These are phyloP conservation scores for Zeuzera pyrina DNA, from an alignment of 2,888 invertebrate species.

Conservation along the genomic window DNA sequence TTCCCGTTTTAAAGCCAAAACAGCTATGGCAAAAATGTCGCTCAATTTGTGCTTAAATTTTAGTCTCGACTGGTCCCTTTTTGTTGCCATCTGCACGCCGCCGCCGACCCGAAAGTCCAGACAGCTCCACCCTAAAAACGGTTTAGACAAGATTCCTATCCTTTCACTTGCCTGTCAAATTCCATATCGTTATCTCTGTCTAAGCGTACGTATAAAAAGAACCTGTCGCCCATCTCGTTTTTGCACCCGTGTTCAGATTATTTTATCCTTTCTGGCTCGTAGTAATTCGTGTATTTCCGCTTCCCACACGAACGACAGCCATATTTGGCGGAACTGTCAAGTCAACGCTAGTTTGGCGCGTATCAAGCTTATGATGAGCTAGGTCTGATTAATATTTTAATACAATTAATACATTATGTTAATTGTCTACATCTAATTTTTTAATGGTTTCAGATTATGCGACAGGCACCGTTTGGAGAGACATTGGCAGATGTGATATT, in stretches of 20 bases:
- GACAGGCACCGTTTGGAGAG: no score
- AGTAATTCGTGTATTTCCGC: slow-evolving; percentile 68
- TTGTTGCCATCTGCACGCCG: slow-evolving; percentile 68
- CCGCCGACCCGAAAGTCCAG: slow-evolving; percentile 59
- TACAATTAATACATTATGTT: no score
- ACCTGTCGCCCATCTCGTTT: slow-evolving; percentile 61
- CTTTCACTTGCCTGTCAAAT: slow-evolving; percentile 54
- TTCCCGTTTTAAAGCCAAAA: slow-evolving; percentile 14
- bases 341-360: slow-evolving; percentile 69
- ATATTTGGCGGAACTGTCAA: slow-evolving; percentile 72
- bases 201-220: slow-evolving; percentile 51
- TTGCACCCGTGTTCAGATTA: slow-evolving; percentile 46
- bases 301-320: slow-evolving; percentile 67
- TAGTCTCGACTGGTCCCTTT: slow-evolving; percentile 62
- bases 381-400: no score
- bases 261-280: slow-evolving; percentile 64
- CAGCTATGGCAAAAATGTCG: slow-evolving; percentile 68
- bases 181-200: slow-evolving; percentile 54
- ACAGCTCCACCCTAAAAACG: slow-evolving; percentile 72
- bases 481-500: no score
- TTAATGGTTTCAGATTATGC: no score
- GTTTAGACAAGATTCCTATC: slow-evolving; percentile 57
- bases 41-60: slow-evolving; percentile 69
- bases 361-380: slow-evolving; percentile 46
- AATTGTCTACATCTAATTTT: no score